Percentiles rank a stretch among this genome's conserved stretches.
Conservation (phyloP, 2,797 vertebrate genomes). For the Chelon labrosus region DNA sequence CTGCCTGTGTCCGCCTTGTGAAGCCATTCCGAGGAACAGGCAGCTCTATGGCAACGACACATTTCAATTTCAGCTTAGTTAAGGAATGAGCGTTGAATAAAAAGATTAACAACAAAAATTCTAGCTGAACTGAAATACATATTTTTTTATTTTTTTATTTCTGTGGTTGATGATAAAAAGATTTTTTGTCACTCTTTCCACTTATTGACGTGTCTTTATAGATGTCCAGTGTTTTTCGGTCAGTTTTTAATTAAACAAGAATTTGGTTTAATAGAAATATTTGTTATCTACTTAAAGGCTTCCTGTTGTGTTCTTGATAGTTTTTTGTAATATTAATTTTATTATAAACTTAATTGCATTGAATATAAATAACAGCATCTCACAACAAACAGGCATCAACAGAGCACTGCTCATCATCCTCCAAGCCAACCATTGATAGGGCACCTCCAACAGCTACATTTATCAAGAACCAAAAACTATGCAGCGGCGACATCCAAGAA, state of each 20-base stretch:
- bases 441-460: constrained; percentile 38
- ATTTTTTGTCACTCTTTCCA: not conserved
- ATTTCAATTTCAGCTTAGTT: not conserved
- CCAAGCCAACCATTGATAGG: constrained; percentile 39
- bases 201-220: too few relatives aligned
- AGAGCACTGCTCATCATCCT: constrained; percentile 49
- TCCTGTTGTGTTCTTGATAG: not conserved
- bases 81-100: not conserved
- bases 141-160: not conserved
- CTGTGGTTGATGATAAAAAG: not conserved
- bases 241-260: not conserved
- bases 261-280: not conserved
- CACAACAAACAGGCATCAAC: constrained; percentile 51
- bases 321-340: too few relatives aligned
- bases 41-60: constrained; percentile 22
- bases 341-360: constrained; percentile 2
- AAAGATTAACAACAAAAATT: not conserved
- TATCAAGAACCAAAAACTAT: constrained; percentile 41
- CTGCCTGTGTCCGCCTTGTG: constrained; percentile 14
- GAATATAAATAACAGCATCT: constrained; percentile 12
- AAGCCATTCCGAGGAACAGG: constrained; percentile 8
- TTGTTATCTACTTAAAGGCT: not conserved
- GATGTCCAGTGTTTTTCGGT: not conserved
- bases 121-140: too few relatives aligned
- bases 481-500: constrained; percentile 17